phyloP scores from a whole-genome alignment of 2,888 invertebrate genomes.

The Drosophila colorata region DNA sequence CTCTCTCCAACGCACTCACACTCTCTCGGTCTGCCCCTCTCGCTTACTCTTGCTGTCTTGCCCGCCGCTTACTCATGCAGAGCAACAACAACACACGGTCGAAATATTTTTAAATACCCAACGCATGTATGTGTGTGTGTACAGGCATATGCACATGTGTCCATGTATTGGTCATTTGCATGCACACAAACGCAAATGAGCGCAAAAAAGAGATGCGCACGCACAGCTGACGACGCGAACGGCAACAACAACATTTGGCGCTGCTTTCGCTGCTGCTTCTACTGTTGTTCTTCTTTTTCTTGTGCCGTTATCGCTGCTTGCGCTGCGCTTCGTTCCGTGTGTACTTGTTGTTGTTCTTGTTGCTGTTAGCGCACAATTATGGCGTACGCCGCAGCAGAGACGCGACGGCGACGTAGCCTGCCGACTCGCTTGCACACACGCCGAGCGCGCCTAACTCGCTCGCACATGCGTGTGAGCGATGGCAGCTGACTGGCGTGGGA shows the following conservation, averaged over 20 bases:
- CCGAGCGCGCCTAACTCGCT: conserved; percentile 25
- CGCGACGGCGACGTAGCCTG: conserved; percentile 27
- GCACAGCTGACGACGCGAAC: conserved; percentile 35
- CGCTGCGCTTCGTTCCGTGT: conserved; percentile 1
- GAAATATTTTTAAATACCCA: conserved; percentile 55
- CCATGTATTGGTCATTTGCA: conserved; percentile 13
- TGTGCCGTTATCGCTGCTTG: conserved; percentile 51
- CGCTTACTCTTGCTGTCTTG: conserved; percentile 10
- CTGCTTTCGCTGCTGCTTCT: too few relatives aligned
- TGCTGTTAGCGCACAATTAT: conserved; percentile 52
- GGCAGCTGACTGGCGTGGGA: conserved; percentile 15
- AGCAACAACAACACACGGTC: conserved; percentile 20
- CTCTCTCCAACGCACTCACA: neutral
- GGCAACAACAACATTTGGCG: neutral
- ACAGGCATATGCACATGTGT: neutral
- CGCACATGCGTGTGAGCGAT: conserved; percentile 46
- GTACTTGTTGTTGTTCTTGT: conserved; percentile 14
- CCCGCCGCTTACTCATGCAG: conserved; percentile 34
- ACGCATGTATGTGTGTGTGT: neutral
- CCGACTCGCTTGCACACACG: conserved; percentile 45
- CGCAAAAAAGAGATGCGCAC: conserved; percentile 10
- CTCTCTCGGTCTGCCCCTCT: neutral
- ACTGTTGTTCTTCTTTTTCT: neutral
- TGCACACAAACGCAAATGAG: neutral
- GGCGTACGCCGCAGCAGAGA: conserved; percentile 45